Conservation (phyloP, 2,797 vertebrate species). For the Ctenopoma kingsleyae region DNA sequence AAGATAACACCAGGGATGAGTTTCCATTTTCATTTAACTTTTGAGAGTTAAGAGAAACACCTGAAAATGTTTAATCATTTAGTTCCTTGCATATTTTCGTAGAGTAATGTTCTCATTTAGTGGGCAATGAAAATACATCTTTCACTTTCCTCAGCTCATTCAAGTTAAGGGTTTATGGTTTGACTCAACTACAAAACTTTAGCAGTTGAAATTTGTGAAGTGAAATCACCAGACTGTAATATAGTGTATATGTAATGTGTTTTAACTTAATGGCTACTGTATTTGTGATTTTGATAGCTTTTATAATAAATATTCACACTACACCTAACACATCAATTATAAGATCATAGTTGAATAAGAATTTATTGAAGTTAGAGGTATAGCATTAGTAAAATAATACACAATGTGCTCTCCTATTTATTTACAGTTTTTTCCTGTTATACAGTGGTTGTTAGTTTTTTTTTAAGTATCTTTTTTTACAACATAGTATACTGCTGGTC, state of each 20-base stretch:
- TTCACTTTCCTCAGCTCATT: too few species aligned
- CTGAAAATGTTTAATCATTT: background rate
- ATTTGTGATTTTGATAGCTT: background rate
- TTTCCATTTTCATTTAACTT: conserved; percentile 85
- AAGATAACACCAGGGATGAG: conserved; percentile 54
- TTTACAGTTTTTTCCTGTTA: conserved; percentile 10
- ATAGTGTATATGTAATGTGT: background rate
- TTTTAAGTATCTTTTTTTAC: background rate
- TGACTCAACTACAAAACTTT: background rate
- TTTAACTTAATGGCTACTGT: conserved; percentile 3
- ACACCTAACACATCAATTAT: background rate
- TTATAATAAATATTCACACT: conserved; percentile 5
- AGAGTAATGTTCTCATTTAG: conserved; percentile 2
- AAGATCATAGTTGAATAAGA: conserved; percentile 10
- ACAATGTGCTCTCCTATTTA: background rate
- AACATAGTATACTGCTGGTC: conserved; percentile 23
- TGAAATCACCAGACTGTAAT: background rate
- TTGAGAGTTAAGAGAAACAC: conserved; percentile 41
- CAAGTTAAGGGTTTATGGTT: background rate
- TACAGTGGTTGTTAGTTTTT: conserved; percentile 7
- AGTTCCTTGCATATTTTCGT: conserved; percentile 7
- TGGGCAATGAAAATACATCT: background rate
- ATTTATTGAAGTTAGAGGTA: conserved; percentile 31
- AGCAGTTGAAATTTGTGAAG: background rate
- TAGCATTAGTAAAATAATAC: conserved; percentile 11